Conservation (phyloP, 2,888 invertebrate genomes). For the Spodoptera picta region DNA sequence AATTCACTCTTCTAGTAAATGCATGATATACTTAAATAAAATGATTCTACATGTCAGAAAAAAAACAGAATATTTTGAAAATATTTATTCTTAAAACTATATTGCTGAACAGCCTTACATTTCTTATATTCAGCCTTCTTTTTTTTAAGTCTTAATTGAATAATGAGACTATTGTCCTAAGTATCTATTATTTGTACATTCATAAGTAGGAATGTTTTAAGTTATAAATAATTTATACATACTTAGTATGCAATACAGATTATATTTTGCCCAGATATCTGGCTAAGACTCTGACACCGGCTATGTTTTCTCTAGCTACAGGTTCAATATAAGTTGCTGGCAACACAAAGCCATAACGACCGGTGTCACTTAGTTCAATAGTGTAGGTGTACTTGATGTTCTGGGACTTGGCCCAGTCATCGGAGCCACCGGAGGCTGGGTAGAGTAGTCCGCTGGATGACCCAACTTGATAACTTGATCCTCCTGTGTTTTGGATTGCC, state of each 20-base stretch:
- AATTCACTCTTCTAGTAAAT: neutral
- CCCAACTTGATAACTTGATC: conserved; percentile 92
- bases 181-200: conserved; percentile 28
- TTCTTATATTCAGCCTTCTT: conserved; percentile 30
- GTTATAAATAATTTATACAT: conserved; percentile 43
- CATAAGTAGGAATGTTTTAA: conserved; percentile 20
- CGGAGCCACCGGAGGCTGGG: conserved; percentile 94
- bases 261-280: conserved; percentile 63
- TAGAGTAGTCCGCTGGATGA: conserved; percentile 93
- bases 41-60: neutral
- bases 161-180: conserved; percentile 19
- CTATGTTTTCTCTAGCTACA: conserved; percentile 93
- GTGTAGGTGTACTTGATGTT: conserved; percentile 96
- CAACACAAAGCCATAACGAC: conserved; percentile 95
- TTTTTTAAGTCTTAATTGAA: conserved; percentile 10
- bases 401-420: conserved; percentile 97
- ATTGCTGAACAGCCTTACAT: conserved; percentile 20
- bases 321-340: conserved; percentile 93
- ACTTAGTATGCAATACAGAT: conserved; percentile 11
- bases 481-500: conserved; percentile 89
- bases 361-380: conserved; percentile 95
- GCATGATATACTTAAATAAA: neutral
- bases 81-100: conserved; percentile 33
- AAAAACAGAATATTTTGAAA: neutral
- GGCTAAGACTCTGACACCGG: conserved; percentile 90